Base-by-base conservation (phyloP, 2,888 invertebrate genomes). In the Caenorhabditis imperialis region DNA sequence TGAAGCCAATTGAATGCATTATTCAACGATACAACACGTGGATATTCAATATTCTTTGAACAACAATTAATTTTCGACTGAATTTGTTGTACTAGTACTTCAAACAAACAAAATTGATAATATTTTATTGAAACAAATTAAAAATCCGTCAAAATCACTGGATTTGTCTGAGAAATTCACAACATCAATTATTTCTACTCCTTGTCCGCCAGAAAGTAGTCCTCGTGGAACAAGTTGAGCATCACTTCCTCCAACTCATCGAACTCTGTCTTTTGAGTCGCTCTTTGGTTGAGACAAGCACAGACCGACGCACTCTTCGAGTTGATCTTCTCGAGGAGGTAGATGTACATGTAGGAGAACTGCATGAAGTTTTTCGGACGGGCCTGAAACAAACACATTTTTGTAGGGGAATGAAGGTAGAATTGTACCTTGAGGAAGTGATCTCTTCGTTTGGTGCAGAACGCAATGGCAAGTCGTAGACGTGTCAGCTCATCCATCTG, bases 331-430 rank as follows among this genome's bases (percentile, higher is more conserved):
- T 67, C 67, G 23, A 67, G 30, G 10, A 67, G 33, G 14, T 48
- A 57, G 12, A 67, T 67, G 48, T 67, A 67, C 67, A 67, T 67
- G 50, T 67, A 67, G 14, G 67, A 50, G 25, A 67, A 67, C 40
- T 67, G 67, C 67, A 67, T 67, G 51, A 67, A 67, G 23, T 67
- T 57, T 22, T 25, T 33, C 8, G 57, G 57, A n/a, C 51, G 57
- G 8, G 12, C 1, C 67, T 67, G 51, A 16, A 67, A 37, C 22
- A 2, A 14, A n/a, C 33, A 30, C 12, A 53, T n/a, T 12, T 51
- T 35, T 3, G 22, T 3, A 5, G 35, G 16, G 18, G 16, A 16
- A 20, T 22, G n/a, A 12, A n/a, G n/a, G n/a, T 20, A 16, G 18
- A 14, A 8, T 47, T 3, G 6, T 3, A 65, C 65, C 27, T 50